phyloP scores from a whole-genome alignment of 2,888 invertebrate species.

The Pegoplata infirma region DNA sequence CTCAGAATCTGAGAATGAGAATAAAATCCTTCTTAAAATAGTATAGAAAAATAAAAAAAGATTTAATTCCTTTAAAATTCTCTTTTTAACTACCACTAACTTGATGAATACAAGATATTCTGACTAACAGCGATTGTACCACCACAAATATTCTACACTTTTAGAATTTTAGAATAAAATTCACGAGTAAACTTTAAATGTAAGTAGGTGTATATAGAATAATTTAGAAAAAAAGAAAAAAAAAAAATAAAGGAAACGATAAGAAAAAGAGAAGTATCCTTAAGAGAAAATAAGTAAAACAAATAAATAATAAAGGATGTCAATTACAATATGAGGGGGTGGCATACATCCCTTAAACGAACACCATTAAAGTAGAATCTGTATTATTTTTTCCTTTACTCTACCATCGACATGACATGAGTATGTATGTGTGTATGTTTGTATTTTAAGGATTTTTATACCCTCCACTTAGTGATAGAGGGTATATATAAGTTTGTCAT shows the following conservation, averaged over 20 bases:
- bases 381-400: too few relatives aligned
- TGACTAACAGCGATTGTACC: conserved; percentile 39
- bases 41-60: too few relatives aligned
- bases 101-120: not conserved
- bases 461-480: too few relatives aligned
- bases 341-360: conserved; percentile 12
- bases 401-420: not conserved
- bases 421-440: not conserved
- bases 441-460: not conserved
- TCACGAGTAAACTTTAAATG: not conserved
- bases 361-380: not conserved
- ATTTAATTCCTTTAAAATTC: too few relatives aligned
- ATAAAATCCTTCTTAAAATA: too few relatives aligned
- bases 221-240: conserved; percentile 25
- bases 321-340: conserved; percentile 43
- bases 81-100: not conserved
- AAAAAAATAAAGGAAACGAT: conserved; percentile 15
- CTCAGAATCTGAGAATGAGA: too few relatives aligned
- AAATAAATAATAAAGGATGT: conserved; percentile 49
- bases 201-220: conserved; percentile 35
- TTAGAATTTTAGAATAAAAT: conserved; percentile 23
- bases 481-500: too few relatives aligned
- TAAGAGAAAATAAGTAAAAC: conserved; percentile 35
- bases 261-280: conserved; percentile 17
- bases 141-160: conserved; percentile 42